Evolutionary conservation across 2,888 invertebrate genomes (phyloP).

Genomic region (Scrobipalpa atriplicella): DNA sequence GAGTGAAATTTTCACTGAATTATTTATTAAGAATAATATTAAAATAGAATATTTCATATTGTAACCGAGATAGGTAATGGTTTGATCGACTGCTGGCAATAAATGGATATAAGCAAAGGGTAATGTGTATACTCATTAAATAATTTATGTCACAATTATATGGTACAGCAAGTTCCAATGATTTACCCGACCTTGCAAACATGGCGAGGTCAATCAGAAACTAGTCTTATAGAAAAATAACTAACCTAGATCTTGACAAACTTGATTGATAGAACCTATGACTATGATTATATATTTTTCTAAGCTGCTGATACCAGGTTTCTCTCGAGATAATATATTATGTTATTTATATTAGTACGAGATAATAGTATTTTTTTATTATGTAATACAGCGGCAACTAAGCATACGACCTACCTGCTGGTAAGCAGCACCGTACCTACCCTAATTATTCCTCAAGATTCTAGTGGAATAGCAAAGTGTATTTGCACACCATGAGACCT

Average conservation of each 20-base stretch:
- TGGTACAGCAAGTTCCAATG: background rate
- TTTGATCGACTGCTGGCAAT: background rate
- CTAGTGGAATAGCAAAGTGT: no score
- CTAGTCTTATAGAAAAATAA: constrained; percentile 3
- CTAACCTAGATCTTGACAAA: background rate
- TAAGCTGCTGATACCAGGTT: background rate
- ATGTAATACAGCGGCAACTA: no score
- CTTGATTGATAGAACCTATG: background rate
- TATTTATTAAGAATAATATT: background rate
- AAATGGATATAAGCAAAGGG: background rate
- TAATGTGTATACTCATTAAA: background rate
- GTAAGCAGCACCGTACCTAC: no score
- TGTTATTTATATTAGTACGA: no score
- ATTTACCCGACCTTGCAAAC: constrained; percentile 9
- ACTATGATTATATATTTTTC: background rate
- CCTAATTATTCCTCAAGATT: no score
- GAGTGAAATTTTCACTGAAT: background rate
- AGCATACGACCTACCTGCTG: no score
- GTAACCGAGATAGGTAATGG: background rate
- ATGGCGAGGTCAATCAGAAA: constrained; percentile 13
- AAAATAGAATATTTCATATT: background rate
- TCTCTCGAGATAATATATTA: no score
- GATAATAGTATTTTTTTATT: no score
- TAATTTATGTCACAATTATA: background rate
- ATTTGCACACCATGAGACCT: no score